Percentiles rank a stretch among this genome's conserved stretches.
These are phyloP conservation scores for Amphipyra tragopoginis DNA, from an alignment of 2,888 invertebrate species.

Conservation along the genomic window DNA sequence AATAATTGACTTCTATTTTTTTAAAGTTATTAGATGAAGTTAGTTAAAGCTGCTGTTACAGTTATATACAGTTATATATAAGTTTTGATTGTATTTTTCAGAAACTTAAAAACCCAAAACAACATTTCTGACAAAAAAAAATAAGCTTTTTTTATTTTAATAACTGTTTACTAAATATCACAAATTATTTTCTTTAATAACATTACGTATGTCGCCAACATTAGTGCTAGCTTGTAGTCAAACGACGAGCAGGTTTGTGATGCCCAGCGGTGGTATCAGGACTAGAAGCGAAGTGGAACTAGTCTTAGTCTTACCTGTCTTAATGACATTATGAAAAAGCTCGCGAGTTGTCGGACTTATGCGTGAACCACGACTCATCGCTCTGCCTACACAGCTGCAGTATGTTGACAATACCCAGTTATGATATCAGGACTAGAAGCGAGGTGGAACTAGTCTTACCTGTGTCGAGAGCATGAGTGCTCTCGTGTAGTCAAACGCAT, in stretches of 20 bases:
- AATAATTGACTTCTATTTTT: not conserved
- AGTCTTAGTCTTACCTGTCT: too few species aligned
- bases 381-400: too few species aligned
- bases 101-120: not conserved
- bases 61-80: not conserved
- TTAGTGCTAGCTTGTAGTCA: constrained; percentile 93
- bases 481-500: constrained; percentile 94
- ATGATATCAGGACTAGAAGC: constrained; percentile 96
- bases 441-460: constrained; percentile 89
- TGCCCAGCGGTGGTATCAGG: constrained; percentile 97
- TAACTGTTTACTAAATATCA: too few species aligned
- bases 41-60: too few species aligned
- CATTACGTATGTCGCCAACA: too few species aligned
- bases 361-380: too few species aligned
- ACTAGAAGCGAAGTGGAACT: constrained; percentile 92
- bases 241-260: constrained; percentile 97
- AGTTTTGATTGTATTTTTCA: not conserved
- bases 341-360: too few species aligned
- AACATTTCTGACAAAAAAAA: not conserved
- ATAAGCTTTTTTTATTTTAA: too few species aligned
- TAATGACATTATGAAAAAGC: too few species aligned
- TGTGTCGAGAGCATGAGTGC: constrained; percentile 97
- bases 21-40: too few species aligned
- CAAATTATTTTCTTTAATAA: constrained; percentile 93
- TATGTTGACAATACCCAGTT: constrained; percentile 97